Evolutionary conservation across 2,113 vertebrate species (phyloP), one percentile per base, ranked within the genome.

Genomic region (Malurus cyaneus): DNA sequence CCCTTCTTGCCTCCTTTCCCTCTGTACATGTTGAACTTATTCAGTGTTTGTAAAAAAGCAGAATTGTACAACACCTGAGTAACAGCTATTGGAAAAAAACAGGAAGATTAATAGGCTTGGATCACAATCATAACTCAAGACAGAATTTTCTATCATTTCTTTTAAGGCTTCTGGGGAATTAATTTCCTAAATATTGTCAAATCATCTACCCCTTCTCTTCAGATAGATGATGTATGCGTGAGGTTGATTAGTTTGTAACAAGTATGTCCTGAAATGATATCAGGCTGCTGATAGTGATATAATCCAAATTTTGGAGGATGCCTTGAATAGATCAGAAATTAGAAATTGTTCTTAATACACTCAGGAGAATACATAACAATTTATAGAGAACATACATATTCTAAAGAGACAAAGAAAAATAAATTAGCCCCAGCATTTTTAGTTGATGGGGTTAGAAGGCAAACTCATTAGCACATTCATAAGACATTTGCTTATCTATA

Each of bases 391-490:
- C 34, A 64, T 76, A 70, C 3, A 10, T 61, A 56, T 61, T 93
- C 61, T 81, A 65, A 83, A 66, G 67, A 79, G 62, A 84, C 34
- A 81, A 81, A 86, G 71, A 77, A 86, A 89, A 95, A 86, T 61
- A 66, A 86, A 92, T 89, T 92, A 94, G 66, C 78, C 79, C 29
- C 47, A 42, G 42, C 32, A 17, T 57, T 67, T 93, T 87, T 60
- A 84, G 73, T 74, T 77, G 65, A 56, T 92, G 80, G 67, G 66
- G 90, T 86, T 74, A 92, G 72, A 72, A 96, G 88, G 80, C 57
- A 87, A 96, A 83, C 34, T 91, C 69, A 66, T 93, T 97, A 88
- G 80, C 59, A 93, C 89, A 91, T 91, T 89, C 83, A 79, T 96
- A 82, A 79, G 93, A 60, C 91, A 56, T 91, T 94, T 80, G 76